Percentiles rank a stretch among this genome's conserved stretches.
phyloP scores from a whole-genome alignment of 2,113 vertebrate genomes.

The Capreolus pygargus region DNA sequence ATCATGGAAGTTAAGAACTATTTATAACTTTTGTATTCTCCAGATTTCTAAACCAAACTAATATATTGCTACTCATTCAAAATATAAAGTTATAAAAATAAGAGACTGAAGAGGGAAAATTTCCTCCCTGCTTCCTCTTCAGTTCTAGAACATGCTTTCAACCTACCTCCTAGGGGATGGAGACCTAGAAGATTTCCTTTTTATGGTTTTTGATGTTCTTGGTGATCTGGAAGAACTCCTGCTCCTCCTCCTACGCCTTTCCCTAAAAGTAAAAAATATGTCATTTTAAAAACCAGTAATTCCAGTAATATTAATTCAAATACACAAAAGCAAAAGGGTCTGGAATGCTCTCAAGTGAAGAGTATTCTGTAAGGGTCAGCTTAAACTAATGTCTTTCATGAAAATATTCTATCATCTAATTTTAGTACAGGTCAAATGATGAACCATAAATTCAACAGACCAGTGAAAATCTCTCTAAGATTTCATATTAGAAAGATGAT shows the following conservation, averaged over 20 bases:
- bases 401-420: background rate
- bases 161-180: slow-evolving; percentile 91
- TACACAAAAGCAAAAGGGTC: background rate
- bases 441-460: background rate
- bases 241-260: slow-evolving; percentile 88
- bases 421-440: background rate
- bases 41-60: background rate
- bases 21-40: background rate
- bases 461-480: background rate
- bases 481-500: background rate
- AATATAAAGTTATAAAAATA: background rate
- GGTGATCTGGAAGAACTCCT: slow-evolving; percentile 88
- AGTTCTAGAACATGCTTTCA: background rate
- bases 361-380: background rate
- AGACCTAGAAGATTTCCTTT: slow-evolving; percentile 87
- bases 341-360: background rate
- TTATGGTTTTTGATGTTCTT: slow-evolving; percentile 86
- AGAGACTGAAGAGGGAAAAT: background rate
- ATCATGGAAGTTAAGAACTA: background rate
- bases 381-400: background rate
- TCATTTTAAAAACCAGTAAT: slow-evolving; percentile 24
- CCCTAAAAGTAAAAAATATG: slow-evolving; percentile 77
- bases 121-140: background rate
- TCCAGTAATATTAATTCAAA: slow-evolving; percentile 32
- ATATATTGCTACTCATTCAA: background rate